These are phyloP conservation scores for Apis laboriosa DNA, from an alignment of 1,140 invertebrate genomes.

Conservation along the genomic window DNA sequence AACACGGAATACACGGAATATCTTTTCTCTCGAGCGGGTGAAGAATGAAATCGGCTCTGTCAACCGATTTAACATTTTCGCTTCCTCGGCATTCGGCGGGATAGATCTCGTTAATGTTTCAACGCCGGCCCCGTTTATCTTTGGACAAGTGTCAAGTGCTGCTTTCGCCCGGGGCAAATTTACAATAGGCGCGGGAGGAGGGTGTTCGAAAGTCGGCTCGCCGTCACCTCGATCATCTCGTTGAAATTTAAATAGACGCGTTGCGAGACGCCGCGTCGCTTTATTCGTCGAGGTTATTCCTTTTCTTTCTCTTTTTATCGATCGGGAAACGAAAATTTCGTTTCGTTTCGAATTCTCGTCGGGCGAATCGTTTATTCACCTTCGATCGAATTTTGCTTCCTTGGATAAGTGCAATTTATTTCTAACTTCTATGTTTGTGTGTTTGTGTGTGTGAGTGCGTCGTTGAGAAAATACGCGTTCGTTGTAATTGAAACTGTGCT, in stretches of 20 bases:
- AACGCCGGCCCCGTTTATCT: constrained; percentile 1
- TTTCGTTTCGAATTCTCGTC: neutral
- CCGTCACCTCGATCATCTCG: neutral
- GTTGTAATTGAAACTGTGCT: no score
- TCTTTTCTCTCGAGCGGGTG: neutral
- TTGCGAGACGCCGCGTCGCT: neutral
- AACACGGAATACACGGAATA: no score
- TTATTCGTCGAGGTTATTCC: no score
- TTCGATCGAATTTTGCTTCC: no score
- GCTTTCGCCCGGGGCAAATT: neutral
- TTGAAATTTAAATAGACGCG: constrained; percentile 31
- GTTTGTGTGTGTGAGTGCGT: no score
- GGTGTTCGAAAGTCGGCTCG: neutral
- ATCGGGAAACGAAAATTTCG: neutral
- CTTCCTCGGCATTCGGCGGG: neutral
- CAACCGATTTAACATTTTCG: constrained; percentile 23
- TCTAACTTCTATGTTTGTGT: no score
- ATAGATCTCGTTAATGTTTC: constrained; percentile 30
- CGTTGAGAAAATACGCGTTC: no score
- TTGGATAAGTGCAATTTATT: no score
- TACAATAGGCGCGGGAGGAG: neutral
- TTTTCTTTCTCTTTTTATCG: no score
- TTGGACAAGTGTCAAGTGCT: constrained; percentile 9
- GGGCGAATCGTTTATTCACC: no score
- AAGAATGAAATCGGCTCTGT: neutral